phyloP scores from a whole-genome alignment of 2,888 invertebrate species.

The Corbicula japonica region DNA sequence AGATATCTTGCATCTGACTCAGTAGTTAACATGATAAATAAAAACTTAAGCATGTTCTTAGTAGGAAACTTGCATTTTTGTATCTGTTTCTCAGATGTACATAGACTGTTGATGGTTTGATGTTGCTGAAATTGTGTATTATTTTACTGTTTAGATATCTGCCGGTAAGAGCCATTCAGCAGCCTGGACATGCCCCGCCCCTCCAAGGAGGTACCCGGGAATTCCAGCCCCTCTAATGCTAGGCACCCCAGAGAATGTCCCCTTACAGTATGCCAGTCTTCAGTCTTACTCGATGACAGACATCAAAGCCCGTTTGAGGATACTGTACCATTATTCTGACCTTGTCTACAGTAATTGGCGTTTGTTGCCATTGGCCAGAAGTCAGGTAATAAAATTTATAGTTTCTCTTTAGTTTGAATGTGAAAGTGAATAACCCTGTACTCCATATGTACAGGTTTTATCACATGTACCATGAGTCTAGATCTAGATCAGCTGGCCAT shows the following conservation, averaged over 20 bases:
- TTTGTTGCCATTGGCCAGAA: slow-evolving; percentile 76
- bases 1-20: too few species aligned
- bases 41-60: too few species aligned
- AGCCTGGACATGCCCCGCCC: slow-evolving; percentile 89
- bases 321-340: slow-evolving; percentile 90
- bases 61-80: too few species aligned
- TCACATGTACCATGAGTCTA: too few species aligned
- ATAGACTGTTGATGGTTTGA: too few species aligned
- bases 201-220: slow-evolving; percentile 88
- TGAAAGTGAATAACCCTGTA: too few species aligned
- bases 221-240: slow-evolving; percentile 88
- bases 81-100: too few species aligned
- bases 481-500: too few species aligned
- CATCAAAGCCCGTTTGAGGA: slow-evolving; percentile 88
- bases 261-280: slow-evolving; percentile 89
- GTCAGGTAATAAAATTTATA: background rate
- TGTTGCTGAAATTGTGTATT: too few species aligned
- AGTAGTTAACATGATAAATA: too few species aligned
- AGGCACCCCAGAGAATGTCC: slow-evolving; percentile 88
- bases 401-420: too few species aligned
- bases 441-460: too few species aligned
- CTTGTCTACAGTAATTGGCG: slow-evolving; percentile 89
- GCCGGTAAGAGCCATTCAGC: slow-evolving; percentile 90
- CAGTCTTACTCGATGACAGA: slow-evolving; percentile 88
- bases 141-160: slow-evolving; percentile 87